Evolutionary conservation across 2,888 invertebrate genomes (phyloP).

Genomic region (Netelia fuscicornis): DNA sequence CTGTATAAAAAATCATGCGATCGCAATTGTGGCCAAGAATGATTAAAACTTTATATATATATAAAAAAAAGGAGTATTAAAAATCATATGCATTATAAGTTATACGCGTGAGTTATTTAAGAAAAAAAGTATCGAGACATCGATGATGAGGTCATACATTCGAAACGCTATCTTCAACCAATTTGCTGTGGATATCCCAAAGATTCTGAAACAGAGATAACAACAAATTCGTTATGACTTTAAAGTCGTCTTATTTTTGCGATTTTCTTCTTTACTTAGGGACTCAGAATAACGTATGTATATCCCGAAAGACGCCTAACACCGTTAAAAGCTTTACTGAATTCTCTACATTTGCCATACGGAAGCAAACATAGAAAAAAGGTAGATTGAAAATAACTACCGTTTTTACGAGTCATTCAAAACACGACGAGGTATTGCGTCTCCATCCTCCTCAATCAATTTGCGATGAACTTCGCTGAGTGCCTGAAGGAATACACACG

Average conservation of each 20-base stretch:
- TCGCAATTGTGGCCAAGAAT: constrained; percentile 33
- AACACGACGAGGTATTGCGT: constrained; percentile 77
- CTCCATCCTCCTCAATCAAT: constrained; percentile 89
- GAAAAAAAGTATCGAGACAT: constrained; percentile 31
- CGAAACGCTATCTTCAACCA: constrained; percentile 81
- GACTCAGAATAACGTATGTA: constrained; percentile 37
- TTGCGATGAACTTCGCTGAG: constrained; percentile 94
- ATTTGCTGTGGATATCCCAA: constrained; percentile 85
- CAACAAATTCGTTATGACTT: constrained; percentile 50
- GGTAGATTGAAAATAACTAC: constrained; percentile 57
- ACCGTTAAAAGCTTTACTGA: constrained; percentile 32
- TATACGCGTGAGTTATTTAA: neutral
- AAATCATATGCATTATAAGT: constrained; percentile 27
- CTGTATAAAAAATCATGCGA: constrained; percentile 21
- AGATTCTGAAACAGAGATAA: constrained; percentile 85
- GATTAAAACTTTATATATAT: constrained; percentile 20
- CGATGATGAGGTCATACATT: constrained; percentile 45
- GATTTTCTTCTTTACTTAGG: neutral
- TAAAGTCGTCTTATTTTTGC: constrained; percentile 33
- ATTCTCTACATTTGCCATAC: neutral
- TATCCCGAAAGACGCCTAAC: constrained; percentile 53
- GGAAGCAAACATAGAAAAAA: constrained; percentile 6
- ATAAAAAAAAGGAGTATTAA: constrained; percentile 6
- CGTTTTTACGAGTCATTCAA: constrained; percentile 70
- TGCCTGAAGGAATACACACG: constrained; percentile 87